These are phyloP conservation scores for Brevimyrus niger DNA, from an alignment of 2,113 vertebrate genomes.

Conservation along the genomic window DNA sequence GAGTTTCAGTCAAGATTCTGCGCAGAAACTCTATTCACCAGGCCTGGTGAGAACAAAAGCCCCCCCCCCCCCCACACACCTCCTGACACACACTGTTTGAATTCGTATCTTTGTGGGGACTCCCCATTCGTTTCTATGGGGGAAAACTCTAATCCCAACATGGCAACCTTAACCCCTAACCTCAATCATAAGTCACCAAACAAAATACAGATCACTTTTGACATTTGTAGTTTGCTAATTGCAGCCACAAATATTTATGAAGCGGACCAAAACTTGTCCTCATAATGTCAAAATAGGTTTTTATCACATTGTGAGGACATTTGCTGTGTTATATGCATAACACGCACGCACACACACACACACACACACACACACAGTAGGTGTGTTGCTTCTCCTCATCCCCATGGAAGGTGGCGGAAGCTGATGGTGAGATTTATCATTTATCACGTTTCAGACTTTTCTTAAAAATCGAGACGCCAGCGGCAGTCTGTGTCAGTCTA, in stretches of 20 bases:
- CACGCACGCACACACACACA: too few species aligned
- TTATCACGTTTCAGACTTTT: not conserved
- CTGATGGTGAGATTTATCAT: not conserved
- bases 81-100: not conserved
- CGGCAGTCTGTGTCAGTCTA: not conserved
- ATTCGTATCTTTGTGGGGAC: not conserved
- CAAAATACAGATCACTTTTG: not conserved
- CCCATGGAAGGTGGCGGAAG: not conserved
- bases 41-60: conserved; percentile 74
- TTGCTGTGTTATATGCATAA: not conserved
- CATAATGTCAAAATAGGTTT: not conserved
- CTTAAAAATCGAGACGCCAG: not conserved
- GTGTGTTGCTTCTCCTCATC: not conserved
- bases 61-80: not conserved
- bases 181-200: not conserved
- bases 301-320: not conserved
- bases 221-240: not conserved
- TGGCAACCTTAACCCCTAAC: not conserved
- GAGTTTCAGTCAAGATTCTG: conserved; percentile 85
- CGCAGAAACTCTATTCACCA: conserved; percentile 74
- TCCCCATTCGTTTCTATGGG: not conserved
- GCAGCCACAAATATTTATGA: not conserved
- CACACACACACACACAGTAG: not conserved
- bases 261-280: not conserved
- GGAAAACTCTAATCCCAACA: not conserved